These are phyloP conservation scores for Molossus alvarezi DNA, from an alignment of 2,797 vertebrate genomes.

Conservation along the genomic window DNA sequence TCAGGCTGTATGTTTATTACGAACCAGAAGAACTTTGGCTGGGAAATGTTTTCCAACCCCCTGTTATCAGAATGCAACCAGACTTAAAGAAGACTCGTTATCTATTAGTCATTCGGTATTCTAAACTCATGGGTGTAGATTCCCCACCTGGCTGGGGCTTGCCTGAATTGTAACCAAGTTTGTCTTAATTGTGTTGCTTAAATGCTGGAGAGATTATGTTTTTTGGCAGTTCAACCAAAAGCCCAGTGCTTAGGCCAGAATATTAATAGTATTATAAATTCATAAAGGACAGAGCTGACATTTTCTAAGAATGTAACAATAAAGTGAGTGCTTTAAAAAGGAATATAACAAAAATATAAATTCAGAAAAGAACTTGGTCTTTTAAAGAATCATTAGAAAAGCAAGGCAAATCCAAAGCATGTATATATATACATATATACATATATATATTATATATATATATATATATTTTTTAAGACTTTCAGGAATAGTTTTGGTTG, in stretches of 20 bases:
- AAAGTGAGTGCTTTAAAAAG: conserved; percentile 35
- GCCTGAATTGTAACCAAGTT: conserved; percentile 70
- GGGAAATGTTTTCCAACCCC: conserved; percentile 31
- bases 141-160: conserved; percentile 60
- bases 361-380: conserved; percentile 30
- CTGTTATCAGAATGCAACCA: conserved; percentile 79
- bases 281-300: conserved; percentile 1
- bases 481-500: conserved; percentile 8
- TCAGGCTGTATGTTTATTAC: conserved; percentile 55
- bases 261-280: conserved; percentile 31
- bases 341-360: conserved; percentile 41
- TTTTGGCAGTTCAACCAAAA: conserved; percentile 64
- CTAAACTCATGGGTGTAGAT: conserved; percentile 71
- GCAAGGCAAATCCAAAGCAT: neutral
- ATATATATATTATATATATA: no score
- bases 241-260: neutral
- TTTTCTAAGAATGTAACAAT: conserved; percentile 48
- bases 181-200: conserved; percentile 16
- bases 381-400: conserved; percentile 36
- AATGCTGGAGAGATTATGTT: conserved; percentile 19
- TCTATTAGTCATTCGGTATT: conserved; percentile 83
- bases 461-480: neutral
- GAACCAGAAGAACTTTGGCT: conserved; percentile 64
- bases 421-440: no score
- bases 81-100: conserved; percentile 78